Evolutionary conservation across 2,113 vertebrate genomes (phyloP), one percentile per base, ranked within the genome.

Genomic region (Herpailurus yagouaroundi): DNA sequence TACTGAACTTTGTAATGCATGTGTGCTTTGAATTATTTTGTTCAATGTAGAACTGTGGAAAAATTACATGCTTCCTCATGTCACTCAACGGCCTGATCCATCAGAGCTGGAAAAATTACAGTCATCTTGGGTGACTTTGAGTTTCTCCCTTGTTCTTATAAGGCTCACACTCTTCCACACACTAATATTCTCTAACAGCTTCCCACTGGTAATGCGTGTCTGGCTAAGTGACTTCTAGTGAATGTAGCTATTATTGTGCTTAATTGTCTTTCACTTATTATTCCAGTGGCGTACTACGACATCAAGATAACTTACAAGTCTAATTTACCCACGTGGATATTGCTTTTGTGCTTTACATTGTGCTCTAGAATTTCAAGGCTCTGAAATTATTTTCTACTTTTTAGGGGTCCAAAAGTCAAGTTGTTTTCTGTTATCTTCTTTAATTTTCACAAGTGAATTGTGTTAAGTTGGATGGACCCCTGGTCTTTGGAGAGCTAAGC

Each of bases 331-430:
- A 15, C 36, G 66, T 73, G 21, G 5, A 14, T 88, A 82, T 31
- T 95, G 71, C 64, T 95, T 89, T 97, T 82, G 68, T 86, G 36
- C 19, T 74, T 85, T 76, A 85, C 4, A 45, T 41, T 96, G 50
- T 92, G 29, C 18, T 93, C 68, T 93, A 91, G 76, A 93, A 94
- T 96, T 95, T 93, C 11, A 82, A 74, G 77, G 9, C 27, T 91
- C 60, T 74, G n/a, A 87, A 94, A 95, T 74, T 95, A 87, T 95
- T 96, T 97, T 91, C 48, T 95, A 41, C 29, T 80, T 73, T 89
- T 55, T 19, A 13, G 50, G 27, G n/a, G 4, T 15, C n/a, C 25
- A 12, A 29, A 91, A 94, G 23, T 85, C 57, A 97, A 95, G 31
- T 12, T 76, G 38, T 79, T 48, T 80, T 87, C 60, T 50, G 21